A percentile compares a stretch with the other conserved stretches of the same genome.
phyloP scores from a whole-genome alignment of 2,113 vertebrate genomes.

The Indicator indicator region DNA sequence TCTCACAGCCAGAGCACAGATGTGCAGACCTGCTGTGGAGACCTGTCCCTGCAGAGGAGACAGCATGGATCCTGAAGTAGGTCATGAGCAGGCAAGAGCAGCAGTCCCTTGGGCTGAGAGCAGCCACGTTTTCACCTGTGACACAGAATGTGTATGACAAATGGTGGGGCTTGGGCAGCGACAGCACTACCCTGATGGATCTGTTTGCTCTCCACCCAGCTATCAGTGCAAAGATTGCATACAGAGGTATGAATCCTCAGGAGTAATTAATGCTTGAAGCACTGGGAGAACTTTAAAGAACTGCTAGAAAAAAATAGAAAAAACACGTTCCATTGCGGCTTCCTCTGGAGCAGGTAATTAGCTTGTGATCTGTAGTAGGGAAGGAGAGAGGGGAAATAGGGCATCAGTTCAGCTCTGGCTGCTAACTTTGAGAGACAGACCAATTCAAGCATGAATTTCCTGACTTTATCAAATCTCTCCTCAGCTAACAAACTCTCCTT shows the following conservation, averaged over 20 bases:
- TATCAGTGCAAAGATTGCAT: neutral
- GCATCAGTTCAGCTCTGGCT: neutral
- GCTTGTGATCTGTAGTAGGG: neutral
- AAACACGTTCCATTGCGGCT: neutral
- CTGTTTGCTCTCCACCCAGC: neutral
- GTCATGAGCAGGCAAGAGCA: neutral
- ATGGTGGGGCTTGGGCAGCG: neutral
- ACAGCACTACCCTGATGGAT: neutral
- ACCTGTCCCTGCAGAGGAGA: neutral
- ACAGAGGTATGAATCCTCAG: neutral
- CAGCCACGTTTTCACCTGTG: rapidly evolving
- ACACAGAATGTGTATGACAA: rapidly evolving
- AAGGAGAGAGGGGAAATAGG: neutral
- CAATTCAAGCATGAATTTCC: neutral
- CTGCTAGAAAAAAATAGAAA: neutral
- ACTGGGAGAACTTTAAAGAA: neutral
- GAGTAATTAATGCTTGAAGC: neutral
- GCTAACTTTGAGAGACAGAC: neutral
- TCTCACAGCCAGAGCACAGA: neutral
- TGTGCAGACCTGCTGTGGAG: neutral
- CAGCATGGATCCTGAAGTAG: neutral
- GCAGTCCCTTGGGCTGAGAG: neutral
- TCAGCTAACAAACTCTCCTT: neutral
- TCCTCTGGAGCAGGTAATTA: neutral
- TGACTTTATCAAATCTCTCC: neutral